Base-by-base conservation (phyloP, 2,888 invertebrate species). In the Resseliella maxima region DNA sequence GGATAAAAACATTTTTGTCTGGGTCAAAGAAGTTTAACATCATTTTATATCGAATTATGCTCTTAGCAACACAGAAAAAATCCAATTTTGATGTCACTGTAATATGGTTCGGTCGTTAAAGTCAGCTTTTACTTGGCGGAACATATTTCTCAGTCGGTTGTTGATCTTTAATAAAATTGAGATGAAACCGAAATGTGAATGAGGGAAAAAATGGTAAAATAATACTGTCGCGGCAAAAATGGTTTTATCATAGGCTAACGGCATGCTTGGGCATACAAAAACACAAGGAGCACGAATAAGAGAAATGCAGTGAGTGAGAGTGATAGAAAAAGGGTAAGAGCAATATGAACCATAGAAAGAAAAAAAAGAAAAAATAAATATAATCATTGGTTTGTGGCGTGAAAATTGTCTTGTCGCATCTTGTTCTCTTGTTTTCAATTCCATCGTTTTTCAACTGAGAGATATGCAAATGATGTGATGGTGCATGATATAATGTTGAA, bases 381-480 rank as follows among this genome's bases (percentile, higher is more conserved):
- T 2, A 50, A 18, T 15, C n/a, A n/a, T 59, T 24, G 59, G 50
- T 50, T 6, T 18, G 2, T 59, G 24, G 59, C 59, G 59, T n/a
- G 5, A 24, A 59, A 24, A 2, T 2, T 59, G 59, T 59, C 35
- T 35, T 72, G 12, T 72, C 72, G 35, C 31, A 31, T 72, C 72
- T 31, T 31, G 12, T 31, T 72, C 35, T 59, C 59, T 72, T 31
- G 15, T 72, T 72, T 72, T 35, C 27, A 72, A 31, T 72, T 72
- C 3, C 12, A 72, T 59, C 5, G 6, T 41, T 50, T 72, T 27
- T 72, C 31, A 31, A 31, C 6, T 24, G 6, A 31, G 72, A 72
- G 31, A 72, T 72, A 72, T 72, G 72, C 72, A 72, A 72, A 72
- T 72, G 27, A 18, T 27, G 31, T 15, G 35, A 72, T 27, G 72